Base-by-base conservation (phyloP, 2,113 vertebrate species). In the Varanus salvator region DNA sequence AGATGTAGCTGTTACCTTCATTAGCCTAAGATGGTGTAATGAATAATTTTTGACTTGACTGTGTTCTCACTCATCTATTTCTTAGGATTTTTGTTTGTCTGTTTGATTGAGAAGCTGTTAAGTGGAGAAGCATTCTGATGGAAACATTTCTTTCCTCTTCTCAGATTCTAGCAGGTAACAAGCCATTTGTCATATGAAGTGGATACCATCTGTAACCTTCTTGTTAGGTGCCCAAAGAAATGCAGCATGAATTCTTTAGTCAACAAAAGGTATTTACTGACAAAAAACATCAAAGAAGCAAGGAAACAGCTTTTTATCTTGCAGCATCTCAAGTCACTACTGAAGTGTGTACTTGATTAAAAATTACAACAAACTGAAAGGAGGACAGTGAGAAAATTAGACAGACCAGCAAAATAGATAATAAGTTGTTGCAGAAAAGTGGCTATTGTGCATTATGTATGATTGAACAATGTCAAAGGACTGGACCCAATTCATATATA, bases 41-140 rank as follows among this genome's bases (percentile, higher is more conserved):
- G 74, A 1, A 1, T 75, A 60, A 90, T n/a, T 68, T 89, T 91
- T 89, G 92, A 27, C 85, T 87, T 50, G 84, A 71, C 83, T 52
- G 83, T 48, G 52, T 92, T 34, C 57, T 87, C 68, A 86, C 0
- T 93, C 93, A 85, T 92, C 80, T 92, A 57, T 80, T 95, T 93
- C 74, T 92, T 83, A 89, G 80, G 64, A 78, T n/a, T 87, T 34
- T 80, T 71, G 91, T 93, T 92, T 92, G 93, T 94, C 82, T 91
- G 2, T 93, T 93, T 93, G 75, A 85, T n/a, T 82, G 90, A 93
- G 75, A 90, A 93, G 75, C 85, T 94, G 71, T 89, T 92, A 94
- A 92, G 81, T 85, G n/a, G 6, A 88, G 80, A 91, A 85, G 38
- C 80, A 60, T 82, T 95, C 68, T 93, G 48, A 90, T 60, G 66